A percentile compares a stretch with the other conserved stretches of the same genome.
phyloP scores from a whole-genome alignment of 2,888 invertebrate species.

The Netelia inedita region DNA sequence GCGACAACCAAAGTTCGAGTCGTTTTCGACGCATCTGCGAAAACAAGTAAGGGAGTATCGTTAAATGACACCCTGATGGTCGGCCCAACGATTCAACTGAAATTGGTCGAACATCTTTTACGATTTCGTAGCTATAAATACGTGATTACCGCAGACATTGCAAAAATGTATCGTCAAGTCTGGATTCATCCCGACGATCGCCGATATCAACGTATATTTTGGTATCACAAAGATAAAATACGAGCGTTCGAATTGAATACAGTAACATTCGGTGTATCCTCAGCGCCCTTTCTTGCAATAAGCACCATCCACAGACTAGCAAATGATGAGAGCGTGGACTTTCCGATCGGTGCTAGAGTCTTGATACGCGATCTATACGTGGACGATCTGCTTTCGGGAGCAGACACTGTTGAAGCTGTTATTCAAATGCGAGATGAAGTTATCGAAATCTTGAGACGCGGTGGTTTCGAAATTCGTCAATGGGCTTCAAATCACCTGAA shows the following conservation, averaged over 20 bases:
- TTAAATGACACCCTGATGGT: conserved; percentile 41
- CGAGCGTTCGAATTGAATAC: conserved; percentile 59
- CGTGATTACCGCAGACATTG: conserved; percentile 49
- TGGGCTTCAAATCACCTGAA: conserved; percentile 67
- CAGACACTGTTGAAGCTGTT: conserved; percentile 59
- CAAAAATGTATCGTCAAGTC: conserved; percentile 53
- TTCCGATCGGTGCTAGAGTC: conserved; percentile 49
- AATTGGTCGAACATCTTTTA: conserved; percentile 37
- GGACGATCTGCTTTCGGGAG: conserved; percentile 69
- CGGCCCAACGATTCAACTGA: conserved; percentile 46
- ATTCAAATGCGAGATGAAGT: conserved; percentile 71
- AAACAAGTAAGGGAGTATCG: conserved; percentile 40
- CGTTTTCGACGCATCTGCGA: conserved; percentile 59
- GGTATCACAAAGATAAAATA: conserved; percentile 40
- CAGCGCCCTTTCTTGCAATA: conserved; percentile 61
- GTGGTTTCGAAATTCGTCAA: conserved; percentile 77
- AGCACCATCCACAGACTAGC: conserved; percentile 63
- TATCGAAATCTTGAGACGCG: conserved; percentile 69
- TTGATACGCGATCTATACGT: conserved; percentile 68
- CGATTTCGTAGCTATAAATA: conserved; percentile 51
- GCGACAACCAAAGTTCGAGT: conserved; percentile 57
- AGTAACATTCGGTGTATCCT: conserved; percentile 64
- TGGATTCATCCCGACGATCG: conserved; percentile 48
- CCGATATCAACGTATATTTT: conserved; percentile 63
- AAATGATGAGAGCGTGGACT: conserved; percentile 63